These are phyloP conservation scores for Brevimyrus niger DNA, from an alignment of 2,113 vertebrate genomes.

Conservation along the genomic window DNA sequence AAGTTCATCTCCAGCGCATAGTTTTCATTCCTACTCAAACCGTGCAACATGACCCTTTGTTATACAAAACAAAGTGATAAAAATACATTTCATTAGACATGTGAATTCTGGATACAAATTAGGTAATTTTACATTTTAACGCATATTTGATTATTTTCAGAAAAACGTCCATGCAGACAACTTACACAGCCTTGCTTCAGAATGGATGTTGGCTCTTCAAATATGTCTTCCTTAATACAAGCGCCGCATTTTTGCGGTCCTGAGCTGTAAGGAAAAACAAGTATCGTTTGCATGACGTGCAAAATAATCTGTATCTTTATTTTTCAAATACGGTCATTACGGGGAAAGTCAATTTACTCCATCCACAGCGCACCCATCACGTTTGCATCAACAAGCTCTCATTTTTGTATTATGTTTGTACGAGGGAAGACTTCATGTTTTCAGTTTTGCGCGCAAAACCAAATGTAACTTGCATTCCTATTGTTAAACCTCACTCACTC, in stretches of 20 bases:
- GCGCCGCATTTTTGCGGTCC: constrained; percentile 88
- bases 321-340: not conserved
- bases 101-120: not conserved
- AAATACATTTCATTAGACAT: not conserved
- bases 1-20: not conserved
- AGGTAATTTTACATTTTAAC: not conserved
- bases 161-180: constrained; percentile 11
- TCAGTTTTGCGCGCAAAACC: not conserved
- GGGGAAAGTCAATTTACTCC: not conserved
- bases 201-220: constrained; percentile 84
- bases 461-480: not conserved
- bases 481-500: not conserved
- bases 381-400: not conserved
- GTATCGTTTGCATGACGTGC: not conserved
- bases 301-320: not conserved
- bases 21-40: not conserved
- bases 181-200: constrained; percentile 83
- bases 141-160: not conserved
- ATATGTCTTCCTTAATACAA: constrained; percentile 88
- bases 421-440: not conserved
- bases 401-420: not conserved
- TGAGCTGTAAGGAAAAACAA: constrained; percentile 52
- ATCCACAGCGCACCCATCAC: not conserved
- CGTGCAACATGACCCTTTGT: not conserved
- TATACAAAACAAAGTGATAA: not conserved